A percentile compares a stretch with the other conserved stretches of the same genome.
Evolutionary conservation across 2,113 vertebrate genomes (phyloP).

Genomic region (Ictidomys tridecemlineatus): DNA sequence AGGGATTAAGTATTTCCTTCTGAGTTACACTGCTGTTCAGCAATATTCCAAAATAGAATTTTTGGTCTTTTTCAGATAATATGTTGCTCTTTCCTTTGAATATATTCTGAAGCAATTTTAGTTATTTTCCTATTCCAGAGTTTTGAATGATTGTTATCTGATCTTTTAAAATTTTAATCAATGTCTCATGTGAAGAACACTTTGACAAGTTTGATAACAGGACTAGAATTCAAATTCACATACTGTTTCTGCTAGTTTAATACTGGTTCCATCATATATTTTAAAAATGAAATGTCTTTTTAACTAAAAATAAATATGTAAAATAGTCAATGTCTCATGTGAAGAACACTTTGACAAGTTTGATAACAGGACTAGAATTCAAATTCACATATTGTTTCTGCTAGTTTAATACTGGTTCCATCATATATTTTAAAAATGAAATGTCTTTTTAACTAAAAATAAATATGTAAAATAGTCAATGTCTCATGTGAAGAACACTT

Average conservation of each 20-base stretch:
- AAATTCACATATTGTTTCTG: not conserved
- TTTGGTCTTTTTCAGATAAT: slow-evolving; percentile 30
- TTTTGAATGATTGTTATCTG: slow-evolving; percentile 20
- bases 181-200: not conserved
- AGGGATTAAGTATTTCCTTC: slow-evolving; percentile 39
- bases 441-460: too few species aligned
- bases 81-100: slow-evolving; percentile 14
- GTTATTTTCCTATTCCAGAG: slow-evolving; percentile 9
- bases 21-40: slow-evolving; percentile 41
- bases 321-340: not conserved
- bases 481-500: slow-evolving; percentile 10
- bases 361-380: not conserved
- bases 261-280: not conserved
- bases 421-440: slow-evolving; percentile 20
- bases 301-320: too few species aligned
- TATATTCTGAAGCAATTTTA: not conserved
- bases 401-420: not conserved
- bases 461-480: too few species aligned
- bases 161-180: slow-evolving; percentile 48
- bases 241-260: not conserved
- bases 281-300: not conserved
- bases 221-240: not conserved
- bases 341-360: not conserved
- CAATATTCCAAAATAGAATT: slow-evolving; percentile 9
- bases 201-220: not conserved